phyloP scores from a whole-genome alignment of 2,113 vertebrate genomes.

The Platichthys flesus region DNA sequence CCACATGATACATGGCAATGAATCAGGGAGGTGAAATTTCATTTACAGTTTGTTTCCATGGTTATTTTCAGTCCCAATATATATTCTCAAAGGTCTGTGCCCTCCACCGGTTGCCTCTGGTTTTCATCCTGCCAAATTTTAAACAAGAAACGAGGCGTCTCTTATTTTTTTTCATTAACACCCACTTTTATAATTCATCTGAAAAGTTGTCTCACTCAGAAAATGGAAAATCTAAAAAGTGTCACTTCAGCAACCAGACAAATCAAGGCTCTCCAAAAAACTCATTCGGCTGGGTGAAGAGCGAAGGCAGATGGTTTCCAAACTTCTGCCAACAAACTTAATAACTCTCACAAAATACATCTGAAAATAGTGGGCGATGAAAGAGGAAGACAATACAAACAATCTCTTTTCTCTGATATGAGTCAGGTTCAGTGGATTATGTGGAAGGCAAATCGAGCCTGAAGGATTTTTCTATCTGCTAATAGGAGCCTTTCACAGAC shows the following conservation, averaged over 20 bases:
- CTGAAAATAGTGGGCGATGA: neutral
- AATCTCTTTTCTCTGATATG: no score
- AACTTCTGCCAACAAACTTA: slow-evolving; percentile 7
- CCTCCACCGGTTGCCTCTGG: neutral
- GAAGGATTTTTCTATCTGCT: no score
- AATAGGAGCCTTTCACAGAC: no score
- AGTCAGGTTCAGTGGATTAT: neutral
- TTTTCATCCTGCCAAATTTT: neutral
- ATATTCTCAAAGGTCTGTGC: neutral
- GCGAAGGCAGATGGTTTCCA: slow-evolving; percentile 28
- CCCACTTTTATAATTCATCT: neutral
- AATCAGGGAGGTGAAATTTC: slow-evolving; percentile 48
- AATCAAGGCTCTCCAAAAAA: slow-evolving; percentile 7
- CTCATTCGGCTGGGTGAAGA: slow-evolving; percentile 19
- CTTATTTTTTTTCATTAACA: neutral
- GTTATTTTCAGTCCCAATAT: neutral
- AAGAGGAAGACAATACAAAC: neutral
- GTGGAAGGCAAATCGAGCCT: no score
- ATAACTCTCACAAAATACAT: neutral
- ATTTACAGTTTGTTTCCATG: slow-evolving; percentile 8
- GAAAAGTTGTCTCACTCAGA: neutral
- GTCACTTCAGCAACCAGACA: slow-evolving; percentile 8
- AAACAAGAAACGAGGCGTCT: neutral
- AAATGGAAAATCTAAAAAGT: slow-evolving; percentile 8
- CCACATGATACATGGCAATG: slow-evolving; percentile 34